Base-by-base conservation (phyloP, 1,140 invertebrate genomes). In the Drosophila sechellia region DNA sequence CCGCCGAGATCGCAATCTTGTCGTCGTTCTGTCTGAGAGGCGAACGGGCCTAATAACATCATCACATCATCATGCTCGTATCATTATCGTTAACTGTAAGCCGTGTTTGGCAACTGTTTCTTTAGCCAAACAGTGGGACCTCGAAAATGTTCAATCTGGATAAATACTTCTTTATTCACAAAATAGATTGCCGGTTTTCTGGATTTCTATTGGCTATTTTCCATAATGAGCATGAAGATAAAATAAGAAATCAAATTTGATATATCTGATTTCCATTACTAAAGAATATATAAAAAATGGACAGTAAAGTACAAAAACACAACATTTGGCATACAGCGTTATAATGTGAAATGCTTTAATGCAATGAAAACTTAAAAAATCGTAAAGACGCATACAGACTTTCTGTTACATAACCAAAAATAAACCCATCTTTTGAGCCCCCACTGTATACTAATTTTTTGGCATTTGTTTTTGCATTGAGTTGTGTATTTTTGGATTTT, bases 41-140 rank as follows among this genome's bases (percentile, higher is more conserved):
- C 64, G 37, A 68, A 68, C 64, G 59, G 64, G 59, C 37, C 72
- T 69, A 69, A 77, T 68, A 77, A 69, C 55, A 68, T 75, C 61
- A 72, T 71, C 69, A 72, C 35, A 74, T 64, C 57, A 68, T 66
- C 72, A 53, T 25, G 40, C 42, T 48, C 73, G 53, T 55, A 76
- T 69, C 63, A 76, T 76, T 76, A 76, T 59, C 74, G 54, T 75
- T 75, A 75, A 75, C 71, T 50, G 72, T 75, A 75, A 75, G 72
- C 71, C 60, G 37, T 45, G 54, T 65, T 65, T 75, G 71, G 72
- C 72, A 76, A 69, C 73, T 63, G 76, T 75, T 72, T 77, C 20
- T 76, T 66, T 15, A 20, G 50, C 15, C 20, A 34, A 5, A 69
- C 66, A 69, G 66, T 69, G 20, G 31, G 15, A 3, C 22, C 27